Conservation (phyloP, 2,113 vertebrate species). For the Lagopus leucura region DNA sequence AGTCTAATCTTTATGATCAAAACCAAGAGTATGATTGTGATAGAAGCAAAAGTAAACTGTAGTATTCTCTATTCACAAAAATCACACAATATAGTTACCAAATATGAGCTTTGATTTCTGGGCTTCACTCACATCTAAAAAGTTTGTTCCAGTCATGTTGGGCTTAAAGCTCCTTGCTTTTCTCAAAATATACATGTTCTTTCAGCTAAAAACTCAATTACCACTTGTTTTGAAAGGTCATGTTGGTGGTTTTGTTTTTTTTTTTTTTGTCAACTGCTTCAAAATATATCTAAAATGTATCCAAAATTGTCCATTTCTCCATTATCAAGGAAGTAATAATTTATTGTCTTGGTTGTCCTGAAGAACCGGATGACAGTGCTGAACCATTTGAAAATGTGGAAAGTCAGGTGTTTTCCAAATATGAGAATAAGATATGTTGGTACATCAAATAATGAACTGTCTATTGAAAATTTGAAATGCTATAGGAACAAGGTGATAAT, state of each 20-base stretch:
- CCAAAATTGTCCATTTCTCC: background rate
- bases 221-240: background rate
- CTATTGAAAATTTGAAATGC: background rate
- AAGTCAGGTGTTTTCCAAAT: background rate
- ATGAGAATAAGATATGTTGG: background rate
- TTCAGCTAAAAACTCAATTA: background rate
- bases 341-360: background rate
- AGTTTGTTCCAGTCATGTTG: background rate
- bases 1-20: background rate
- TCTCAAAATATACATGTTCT: background rate
- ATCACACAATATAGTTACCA: background rate
- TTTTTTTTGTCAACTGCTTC: background rate
- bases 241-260: background rate
- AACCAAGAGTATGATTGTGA: background rate
- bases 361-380: background rate
- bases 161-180: background rate
- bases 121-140: background rate
- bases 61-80: background rate
- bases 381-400: background rate
- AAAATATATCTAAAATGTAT: background rate
- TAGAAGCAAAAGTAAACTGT: background rate
- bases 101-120: background rate
- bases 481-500: background rate
- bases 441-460: background rate
- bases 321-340: background rate